Evolutionary conservation across 2,797 vertebrate genomes (phyloP).

Genomic region (Neosilurus mollespiculum): DNA sequence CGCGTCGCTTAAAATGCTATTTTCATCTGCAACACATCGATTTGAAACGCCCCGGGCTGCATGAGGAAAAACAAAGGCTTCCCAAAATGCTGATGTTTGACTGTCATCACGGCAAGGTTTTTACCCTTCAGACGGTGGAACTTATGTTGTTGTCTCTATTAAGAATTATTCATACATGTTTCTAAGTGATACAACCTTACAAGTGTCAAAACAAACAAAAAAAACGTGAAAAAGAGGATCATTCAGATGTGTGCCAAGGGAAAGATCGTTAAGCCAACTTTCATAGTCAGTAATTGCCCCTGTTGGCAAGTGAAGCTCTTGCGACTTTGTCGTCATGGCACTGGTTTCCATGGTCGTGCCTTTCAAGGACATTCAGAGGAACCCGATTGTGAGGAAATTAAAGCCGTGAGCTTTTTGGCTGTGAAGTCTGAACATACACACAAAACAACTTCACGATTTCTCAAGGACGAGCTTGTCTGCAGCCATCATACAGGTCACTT

Average conservation of each 20-base stretch:
- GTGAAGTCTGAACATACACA: background rate
- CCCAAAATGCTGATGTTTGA: background rate
- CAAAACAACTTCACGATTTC: background rate
- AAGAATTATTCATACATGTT: background rate
- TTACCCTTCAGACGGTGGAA: background rate
- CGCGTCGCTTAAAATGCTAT: background rate
- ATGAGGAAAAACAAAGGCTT: background rate
- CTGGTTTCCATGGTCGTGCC: conserved; percentile 51
- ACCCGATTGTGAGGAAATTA: conserved; percentile 31
- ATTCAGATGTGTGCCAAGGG: conserved; percentile 6
- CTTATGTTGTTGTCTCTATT: background rate
- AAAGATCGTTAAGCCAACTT: conserved; percentile 22
- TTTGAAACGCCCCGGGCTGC: background rate
- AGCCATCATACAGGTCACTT: background rate
- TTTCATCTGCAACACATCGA: background rate
- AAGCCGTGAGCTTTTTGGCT: background rate
- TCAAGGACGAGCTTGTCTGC: background rate
- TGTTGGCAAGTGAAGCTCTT: conserved; percentile 36
- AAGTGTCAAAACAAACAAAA: background rate
- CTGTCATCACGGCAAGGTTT: background rate
- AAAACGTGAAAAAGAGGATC: background rate
- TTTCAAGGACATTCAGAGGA: conserved; percentile 32
- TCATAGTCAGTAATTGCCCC: conserved; percentile 30
- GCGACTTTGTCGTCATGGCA: conserved; percentile 44
- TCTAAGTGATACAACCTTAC: background rate